Percentiles rank a stretch among this genome's conserved stretches.
phyloP scores from a whole-genome alignment of 2,888 invertebrate genomes.

The Cremastinae sp. region DNA sequence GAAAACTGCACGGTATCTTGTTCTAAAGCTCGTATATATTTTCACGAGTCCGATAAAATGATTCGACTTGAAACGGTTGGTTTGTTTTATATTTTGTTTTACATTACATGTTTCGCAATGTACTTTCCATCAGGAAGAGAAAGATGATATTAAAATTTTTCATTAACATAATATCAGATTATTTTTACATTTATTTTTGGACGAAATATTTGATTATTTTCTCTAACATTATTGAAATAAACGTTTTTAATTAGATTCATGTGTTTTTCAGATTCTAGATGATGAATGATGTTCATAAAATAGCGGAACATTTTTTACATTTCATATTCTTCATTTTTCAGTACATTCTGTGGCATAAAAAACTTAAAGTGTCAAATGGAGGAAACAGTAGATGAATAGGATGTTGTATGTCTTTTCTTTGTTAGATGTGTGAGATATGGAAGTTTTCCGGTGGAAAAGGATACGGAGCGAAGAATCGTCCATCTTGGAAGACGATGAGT shows the following conservation, averaged over 20 bases:
- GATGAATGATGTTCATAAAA: too few species aligned
- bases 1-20: conserved; percentile 5
- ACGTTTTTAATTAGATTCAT: too few species aligned
- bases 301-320: too few species aligned
- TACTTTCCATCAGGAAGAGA: conserved; percentile 2
- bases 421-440: neutral
- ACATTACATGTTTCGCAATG: neutral
- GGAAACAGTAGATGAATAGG: neutral
- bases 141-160: neutral
- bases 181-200: too few species aligned
- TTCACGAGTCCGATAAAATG: conserved; percentile 6
- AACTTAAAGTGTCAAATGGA: too few species aligned
- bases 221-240: too few species aligned
- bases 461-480: neutral
- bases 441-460: neutral
- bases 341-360: too few species aligned
- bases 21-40: neutral
- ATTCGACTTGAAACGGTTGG: conserved; percentile 2
- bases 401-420: neutral
- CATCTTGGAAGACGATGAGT: neutral
- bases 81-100: too few species aligned
- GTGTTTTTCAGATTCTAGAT: too few species aligned
- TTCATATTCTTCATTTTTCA: too few species aligned
- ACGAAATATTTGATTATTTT: too few species aligned
- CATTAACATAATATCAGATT: neutral